Percentiles rank a stretch among this genome's conserved stretches.
phyloP scores from a whole-genome alignment of 2,888 invertebrate genomes.

The Lissonota sp. region DNA sequence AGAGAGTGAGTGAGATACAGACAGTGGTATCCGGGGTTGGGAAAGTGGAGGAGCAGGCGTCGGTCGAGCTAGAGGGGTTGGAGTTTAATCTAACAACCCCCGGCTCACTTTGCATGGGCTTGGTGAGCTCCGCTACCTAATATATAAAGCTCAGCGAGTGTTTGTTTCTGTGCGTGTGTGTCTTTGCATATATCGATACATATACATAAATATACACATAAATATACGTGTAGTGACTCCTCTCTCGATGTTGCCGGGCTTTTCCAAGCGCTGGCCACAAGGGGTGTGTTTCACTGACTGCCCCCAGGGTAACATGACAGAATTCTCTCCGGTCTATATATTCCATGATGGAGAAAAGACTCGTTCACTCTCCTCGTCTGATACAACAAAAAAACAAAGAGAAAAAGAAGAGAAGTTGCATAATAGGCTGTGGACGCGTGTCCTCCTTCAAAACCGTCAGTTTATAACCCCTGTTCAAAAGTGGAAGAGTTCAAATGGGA shows the following conservation, averaged over 20 bases:
- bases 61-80: slow-evolving; percentile 74
- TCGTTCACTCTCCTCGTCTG: slow-evolving; percentile 21
- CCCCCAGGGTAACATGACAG: slow-evolving; percentile 58
- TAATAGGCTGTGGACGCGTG: no score
- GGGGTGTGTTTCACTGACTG: slow-evolving; percentile 76
- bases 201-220: background rate
- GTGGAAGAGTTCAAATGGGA: no score
- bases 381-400: no score
- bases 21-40: slow-evolving; percentile 74
- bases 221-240: slow-evolving; percentile 18
- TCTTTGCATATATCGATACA: background rate
- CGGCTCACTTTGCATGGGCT: slow-evolving; percentile 80
- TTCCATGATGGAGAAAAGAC: slow-evolving; percentile 3
- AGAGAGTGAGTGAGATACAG: slow-evolving; percentile 70
- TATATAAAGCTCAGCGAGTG: slow-evolving; percentile 1
- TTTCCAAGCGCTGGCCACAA: slow-evolving; percentile 72
- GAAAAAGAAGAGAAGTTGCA: no score
- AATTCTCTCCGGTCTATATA: background rate
- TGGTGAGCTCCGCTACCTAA: slow-evolving; percentile 68
- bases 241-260: slow-evolving; percentile 48
- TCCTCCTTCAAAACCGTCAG: no score
- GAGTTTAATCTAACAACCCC: slow-evolving; percentile 83
- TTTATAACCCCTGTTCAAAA: no score
- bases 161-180: no score
- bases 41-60: slow-evolving; percentile 68